phyloP scores from a whole-genome alignment of 2,113 vertebrate species.

The Passer domesticus region DNA sequence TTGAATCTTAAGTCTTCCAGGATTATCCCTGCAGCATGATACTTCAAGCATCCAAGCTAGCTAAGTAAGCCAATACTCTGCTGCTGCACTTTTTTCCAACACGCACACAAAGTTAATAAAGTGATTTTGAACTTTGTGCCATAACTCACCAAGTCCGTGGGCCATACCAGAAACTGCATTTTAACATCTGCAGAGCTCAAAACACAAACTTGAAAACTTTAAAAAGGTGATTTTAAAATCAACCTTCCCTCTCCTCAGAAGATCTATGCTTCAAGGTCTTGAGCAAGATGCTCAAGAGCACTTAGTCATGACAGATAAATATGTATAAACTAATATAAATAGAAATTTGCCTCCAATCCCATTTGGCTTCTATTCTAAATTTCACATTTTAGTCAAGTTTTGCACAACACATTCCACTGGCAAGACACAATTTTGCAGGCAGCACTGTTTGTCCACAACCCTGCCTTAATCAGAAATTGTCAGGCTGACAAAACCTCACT shows the following conservation, averaged over 20 bases:
- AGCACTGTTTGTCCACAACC: background rate
- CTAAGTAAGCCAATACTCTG: background rate
- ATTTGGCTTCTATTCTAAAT: background rate
- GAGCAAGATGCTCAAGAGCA: background rate
- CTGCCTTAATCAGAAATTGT: background rate
- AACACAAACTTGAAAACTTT: background rate
- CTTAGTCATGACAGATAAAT: background rate
- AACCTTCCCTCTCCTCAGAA: rapidly evolving
- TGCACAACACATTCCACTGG: background rate
- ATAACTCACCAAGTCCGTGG: background rate
- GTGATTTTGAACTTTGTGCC: background rate
- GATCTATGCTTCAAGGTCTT: background rate
- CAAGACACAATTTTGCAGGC: background rate
- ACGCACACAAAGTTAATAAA: background rate
- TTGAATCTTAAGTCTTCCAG: background rate
- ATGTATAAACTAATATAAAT: background rate
- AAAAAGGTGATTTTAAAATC: background rate
- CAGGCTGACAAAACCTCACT: background rate
- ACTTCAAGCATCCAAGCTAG: background rate
- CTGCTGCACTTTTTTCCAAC: background rate
- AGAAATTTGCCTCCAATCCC: background rate
- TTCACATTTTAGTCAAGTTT: background rate
- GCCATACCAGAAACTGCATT: background rate
- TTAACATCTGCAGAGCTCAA: background rate
- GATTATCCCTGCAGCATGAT: background rate